Conservation (phyloP, 2,797 vertebrate species). For the Enteromius viviparus region DNA sequence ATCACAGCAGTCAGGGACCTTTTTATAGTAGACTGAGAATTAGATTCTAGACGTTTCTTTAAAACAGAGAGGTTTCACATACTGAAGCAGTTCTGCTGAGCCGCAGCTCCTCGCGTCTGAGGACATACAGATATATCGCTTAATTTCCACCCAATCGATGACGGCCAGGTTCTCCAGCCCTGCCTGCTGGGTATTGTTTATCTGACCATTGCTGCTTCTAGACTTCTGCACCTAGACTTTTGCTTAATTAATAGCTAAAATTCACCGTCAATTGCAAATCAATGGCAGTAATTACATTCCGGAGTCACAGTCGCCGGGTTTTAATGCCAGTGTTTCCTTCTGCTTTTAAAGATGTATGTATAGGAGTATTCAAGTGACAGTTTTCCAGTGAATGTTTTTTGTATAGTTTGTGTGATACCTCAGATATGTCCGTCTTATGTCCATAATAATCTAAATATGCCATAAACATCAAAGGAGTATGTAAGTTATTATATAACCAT, state of each 20-base stretch:
- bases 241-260: conserved; percentile 74
- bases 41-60: conserved; percentile 22
- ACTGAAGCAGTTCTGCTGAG: conserved; percentile 17
- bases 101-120: conserved; percentile 19
- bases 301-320: conserved; percentile 60
- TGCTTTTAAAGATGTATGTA: conserved; percentile 36
- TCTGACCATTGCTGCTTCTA: conserved; percentile 59
- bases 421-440: background rate
- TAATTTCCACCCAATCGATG: conserved; percentile 49
- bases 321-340: conserved; percentile 56
- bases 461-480: background rate
- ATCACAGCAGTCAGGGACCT: conserved; percentile 12
- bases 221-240: conserved; percentile 44
- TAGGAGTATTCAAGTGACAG: conserved; percentile 5
- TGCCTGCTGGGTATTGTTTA: conserved; percentile 59
- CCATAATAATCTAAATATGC: background rate
- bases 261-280: conserved; percentile 71
- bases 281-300: conserved; percentile 68
- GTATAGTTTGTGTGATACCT: background rate
- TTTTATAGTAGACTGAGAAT: conserved; percentile 3
- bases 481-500: background rate
- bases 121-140: conserved; percentile 46
- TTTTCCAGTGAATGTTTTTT: background rate
- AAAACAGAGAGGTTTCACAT: conserved; percentile 2
- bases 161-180: conserved; percentile 48